phyloP scores from a whole-genome alignment of 2,888 invertebrate genomes.

The Entomobrya proxima region DNA sequence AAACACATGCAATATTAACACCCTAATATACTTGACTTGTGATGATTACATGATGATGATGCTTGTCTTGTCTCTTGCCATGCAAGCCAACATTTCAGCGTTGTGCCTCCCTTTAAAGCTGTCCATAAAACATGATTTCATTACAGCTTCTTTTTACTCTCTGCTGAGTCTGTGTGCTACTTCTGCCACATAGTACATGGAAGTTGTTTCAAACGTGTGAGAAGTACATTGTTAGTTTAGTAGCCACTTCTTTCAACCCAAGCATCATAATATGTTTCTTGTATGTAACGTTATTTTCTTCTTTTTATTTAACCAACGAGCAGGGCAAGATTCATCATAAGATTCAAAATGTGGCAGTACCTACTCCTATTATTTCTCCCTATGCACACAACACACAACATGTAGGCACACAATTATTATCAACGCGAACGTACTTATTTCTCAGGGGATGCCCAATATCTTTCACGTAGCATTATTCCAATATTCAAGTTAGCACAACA shows the following conservation, averaged over 20 bases:
- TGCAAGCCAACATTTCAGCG: neutral
- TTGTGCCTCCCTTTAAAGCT: neutral
- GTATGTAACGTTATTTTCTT: too few species aligned
- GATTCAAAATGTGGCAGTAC: neutral
- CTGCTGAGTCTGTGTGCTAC: neutral
- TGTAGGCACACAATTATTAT: neutral
- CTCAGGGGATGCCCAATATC: conserved; percentile 46
- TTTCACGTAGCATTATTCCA: neutral
- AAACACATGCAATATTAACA: neutral
- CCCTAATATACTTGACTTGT: neutral
- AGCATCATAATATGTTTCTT: too few species aligned
- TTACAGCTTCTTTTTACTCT: neutral
- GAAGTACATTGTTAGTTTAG: neutral
- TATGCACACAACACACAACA: neutral
- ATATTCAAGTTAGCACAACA: neutral
- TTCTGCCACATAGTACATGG: neutral
- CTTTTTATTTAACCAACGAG: too few species aligned
- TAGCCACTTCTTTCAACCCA: too few species aligned
- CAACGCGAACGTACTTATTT: conserved; percentile 39
- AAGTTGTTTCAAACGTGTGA: neutral
- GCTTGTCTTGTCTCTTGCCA: neutral
- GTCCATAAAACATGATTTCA: neutral
- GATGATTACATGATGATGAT: neutral
- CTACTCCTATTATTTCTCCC: neutral
- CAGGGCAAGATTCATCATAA: too few species aligned